phyloP scores from a whole-genome alignment of 2,113 vertebrate genomes.

The Tapirus terrestris region DNA sequence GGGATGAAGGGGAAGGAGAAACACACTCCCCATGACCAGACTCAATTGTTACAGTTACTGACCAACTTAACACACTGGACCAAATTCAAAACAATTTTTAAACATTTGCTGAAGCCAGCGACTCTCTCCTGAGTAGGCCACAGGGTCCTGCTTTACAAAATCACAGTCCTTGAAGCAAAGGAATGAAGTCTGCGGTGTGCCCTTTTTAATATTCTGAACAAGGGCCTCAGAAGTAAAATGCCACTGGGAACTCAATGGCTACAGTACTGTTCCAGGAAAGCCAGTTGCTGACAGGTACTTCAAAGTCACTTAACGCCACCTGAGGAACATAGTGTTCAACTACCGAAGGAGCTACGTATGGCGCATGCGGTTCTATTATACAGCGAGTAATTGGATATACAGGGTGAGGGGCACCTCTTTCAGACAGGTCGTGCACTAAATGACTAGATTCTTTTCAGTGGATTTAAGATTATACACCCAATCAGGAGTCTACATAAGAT shows the following conservation, averaged over 20 bases:
- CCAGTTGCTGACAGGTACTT: constrained; percentile 68
- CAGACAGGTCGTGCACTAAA: constrained; percentile 35
- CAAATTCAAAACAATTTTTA: background rate
- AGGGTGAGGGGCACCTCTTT: background rate
- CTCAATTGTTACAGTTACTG: background rate
- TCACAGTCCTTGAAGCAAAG: constrained; percentile 62
- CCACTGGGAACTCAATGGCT: constrained; percentile 49
- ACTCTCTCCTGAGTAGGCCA: background rate
- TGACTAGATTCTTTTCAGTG: constrained; percentile 17
- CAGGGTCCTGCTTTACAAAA: background rate
- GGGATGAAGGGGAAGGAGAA: background rate
- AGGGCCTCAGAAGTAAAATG: constrained; percentile 61
- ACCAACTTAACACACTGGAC: background rate
- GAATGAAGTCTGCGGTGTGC: background rate
- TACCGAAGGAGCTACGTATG: background rate
- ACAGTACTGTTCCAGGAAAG: background rate
- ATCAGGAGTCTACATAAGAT: constrained; percentile 27
- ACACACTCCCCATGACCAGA: background rate
- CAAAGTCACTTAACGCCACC: constrained; percentile 57
- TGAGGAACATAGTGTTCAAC: constrained; percentile 48
- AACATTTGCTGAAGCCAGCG: background rate
- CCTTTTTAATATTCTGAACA: constrained; percentile 74
- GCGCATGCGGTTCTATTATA: background rate
- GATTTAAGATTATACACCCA: constrained; percentile 34
- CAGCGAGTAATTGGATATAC: constrained; percentile 49